These are phyloP conservation scores for Eristalis tenax DNA, from an alignment of 2,888 invertebrate species.

Conservation along the genomic window DNA sequence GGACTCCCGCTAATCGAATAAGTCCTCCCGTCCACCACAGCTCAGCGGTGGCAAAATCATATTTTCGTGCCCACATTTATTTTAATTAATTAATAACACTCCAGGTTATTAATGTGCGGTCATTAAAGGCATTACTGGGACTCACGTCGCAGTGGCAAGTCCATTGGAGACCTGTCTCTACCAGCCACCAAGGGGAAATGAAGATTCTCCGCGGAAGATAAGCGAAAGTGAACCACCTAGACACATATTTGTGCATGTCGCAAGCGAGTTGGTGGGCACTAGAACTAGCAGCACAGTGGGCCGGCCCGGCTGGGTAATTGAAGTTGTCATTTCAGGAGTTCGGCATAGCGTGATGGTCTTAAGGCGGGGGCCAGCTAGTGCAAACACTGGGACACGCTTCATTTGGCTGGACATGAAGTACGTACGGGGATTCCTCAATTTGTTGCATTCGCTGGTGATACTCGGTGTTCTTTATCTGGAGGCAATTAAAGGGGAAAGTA, in stretches of 20 bases:
- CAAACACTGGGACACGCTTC: conserved; percentile 56
- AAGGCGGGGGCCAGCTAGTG: background rate
- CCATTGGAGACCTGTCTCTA: background rate
- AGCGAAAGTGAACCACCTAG: conserved; percentile 18
- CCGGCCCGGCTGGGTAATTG: conserved; percentile 29
- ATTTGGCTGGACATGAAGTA: conserved; percentile 5
- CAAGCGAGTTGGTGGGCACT: background rate
- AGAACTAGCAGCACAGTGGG: background rate
- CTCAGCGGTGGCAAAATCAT: background rate
- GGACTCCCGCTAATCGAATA: background rate
- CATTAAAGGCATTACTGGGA: conserved; percentile 22
- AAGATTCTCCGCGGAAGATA: conserved; percentile 40
- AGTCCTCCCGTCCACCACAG: background rate
- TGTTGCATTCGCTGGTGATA: conserved; percentile 22
- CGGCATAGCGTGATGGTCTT: conserved; percentile 45
- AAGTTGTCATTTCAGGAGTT: conserved; percentile 18
- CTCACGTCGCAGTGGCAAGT: background rate
- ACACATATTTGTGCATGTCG: conserved; percentile 4
- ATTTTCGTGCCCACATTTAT: conserved; percentile 24
- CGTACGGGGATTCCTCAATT: conserved; percentile 11
- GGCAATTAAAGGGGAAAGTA: conserved; percentile 16
- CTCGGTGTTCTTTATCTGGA: background rate
- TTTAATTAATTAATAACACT: conserved; percentile 46
- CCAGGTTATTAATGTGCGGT: conserved; percentile 17
- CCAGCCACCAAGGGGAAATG: background rate